phyloP scores from a whole-genome alignment of 2,888 invertebrate species.

The Dolomedes plantarius region DNA sequence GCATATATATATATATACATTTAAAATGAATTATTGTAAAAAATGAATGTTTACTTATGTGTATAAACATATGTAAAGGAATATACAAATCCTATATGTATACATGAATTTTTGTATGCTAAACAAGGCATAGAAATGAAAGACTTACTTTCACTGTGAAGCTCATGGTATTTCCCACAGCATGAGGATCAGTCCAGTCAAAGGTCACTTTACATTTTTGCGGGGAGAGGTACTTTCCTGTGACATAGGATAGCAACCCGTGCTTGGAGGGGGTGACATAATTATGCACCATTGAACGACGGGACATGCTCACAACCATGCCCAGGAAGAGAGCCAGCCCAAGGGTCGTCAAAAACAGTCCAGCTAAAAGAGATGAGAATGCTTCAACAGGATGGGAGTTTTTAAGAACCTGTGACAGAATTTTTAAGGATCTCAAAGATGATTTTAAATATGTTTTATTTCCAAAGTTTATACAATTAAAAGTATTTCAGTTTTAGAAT shows the following conservation, averaged over 20 bases:
- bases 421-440: too few species aligned
- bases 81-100: too few species aligned
- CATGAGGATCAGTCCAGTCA: slow-evolving; percentile 93
- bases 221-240: slow-evolving; percentile 91
- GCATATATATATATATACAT: too few species aligned
- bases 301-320: slow-evolving; percentile 89
- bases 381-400: neutral
- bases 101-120: too few species aligned
- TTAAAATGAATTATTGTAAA: too few species aligned
- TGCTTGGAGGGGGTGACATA: slow-evolving; percentile 82
- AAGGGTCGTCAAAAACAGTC: slow-evolving; percentile 77
- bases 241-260: slow-evolving; percentile 91
- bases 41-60: too few species aligned
- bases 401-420: too few species aligned
- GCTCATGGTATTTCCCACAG: slow-evolving; percentile 93
- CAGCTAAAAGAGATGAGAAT: slow-evolving; percentile 27
- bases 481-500: too few species aligned
- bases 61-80: too few species aligned
- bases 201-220: slow-evolving; percentile 91
- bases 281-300: slow-evolving; percentile 91
- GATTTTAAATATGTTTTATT: too few species aligned
- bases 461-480: too few species aligned
- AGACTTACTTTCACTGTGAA: slow-evolving; percentile 85
- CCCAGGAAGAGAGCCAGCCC: slow-evolving; percentile 93
- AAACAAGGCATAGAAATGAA: too few species aligned